Evolutionary conservation across 1,140 invertebrate species (phyloP).

Genomic region (Pseudoatta argentina): DNA sequence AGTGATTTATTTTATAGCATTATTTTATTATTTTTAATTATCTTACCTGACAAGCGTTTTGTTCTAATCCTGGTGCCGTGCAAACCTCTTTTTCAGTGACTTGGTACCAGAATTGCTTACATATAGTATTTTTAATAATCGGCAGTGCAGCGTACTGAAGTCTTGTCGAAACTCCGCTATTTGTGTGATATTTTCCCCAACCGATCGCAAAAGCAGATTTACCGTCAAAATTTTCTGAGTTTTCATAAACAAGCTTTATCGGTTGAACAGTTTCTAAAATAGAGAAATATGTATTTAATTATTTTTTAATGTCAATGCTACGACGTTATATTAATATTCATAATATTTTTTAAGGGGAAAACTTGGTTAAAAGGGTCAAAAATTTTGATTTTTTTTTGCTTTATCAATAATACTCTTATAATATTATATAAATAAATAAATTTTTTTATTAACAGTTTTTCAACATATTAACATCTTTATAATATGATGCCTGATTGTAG

Average conservation of each 20-base stretch:
- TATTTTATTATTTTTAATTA: background rate
- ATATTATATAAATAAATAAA: too few species aligned
- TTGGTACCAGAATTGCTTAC: background rate
- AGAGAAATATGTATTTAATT: background rate
- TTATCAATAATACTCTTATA: too few species aligned
- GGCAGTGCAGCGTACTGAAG: background rate
- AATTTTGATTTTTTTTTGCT: too few species aligned
- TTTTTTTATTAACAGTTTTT: too few species aligned
- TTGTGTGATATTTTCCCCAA: constrained; percentile 54
- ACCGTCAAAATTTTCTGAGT: background rate
- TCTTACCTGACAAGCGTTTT: constrained; percentile 14
- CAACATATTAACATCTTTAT: too few species aligned
- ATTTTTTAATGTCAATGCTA: background rate
- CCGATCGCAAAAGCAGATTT: constrained; percentile 47
- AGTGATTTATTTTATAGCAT: background rate
- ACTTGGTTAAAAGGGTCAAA: too few species aligned
- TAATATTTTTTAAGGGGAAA: background rate
- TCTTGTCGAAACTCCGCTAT: background rate
- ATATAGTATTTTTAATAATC: background rate
- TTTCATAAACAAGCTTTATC: background rate
- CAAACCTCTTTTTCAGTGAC: background rate
- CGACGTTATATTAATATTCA: background rate
- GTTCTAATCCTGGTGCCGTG: background rate
- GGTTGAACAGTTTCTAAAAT: constrained; percentile 18
- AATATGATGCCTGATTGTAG: too few species aligned